Base-by-base conservation (phyloP, 2,113 vertebrate species). In the Trachemys scripta region DNA sequence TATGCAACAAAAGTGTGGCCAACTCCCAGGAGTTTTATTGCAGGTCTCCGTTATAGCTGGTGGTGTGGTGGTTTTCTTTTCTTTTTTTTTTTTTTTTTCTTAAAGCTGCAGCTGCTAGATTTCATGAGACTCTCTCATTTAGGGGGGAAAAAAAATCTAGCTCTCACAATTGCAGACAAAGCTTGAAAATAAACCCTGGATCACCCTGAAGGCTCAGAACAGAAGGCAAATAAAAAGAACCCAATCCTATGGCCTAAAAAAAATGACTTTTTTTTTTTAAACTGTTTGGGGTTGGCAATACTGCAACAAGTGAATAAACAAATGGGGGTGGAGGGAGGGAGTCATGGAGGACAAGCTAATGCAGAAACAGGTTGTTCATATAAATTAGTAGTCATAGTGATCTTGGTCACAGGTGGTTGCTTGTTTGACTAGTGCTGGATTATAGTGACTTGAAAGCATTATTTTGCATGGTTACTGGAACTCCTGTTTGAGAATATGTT, bases 171-270 rank as follows among this genome's bases (percentile, higher is more conserved):
- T 57, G 54, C 82, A 94, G 0, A 75, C 11, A 47, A 91, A 2
- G 1, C 85, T 96, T 88, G 96, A 96, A 96, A 97, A 92, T 86
- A 53, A 94, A 97, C 83, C 96, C 87, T 96, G 85, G 92, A 86
- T 87, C 45, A 87, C 65, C 85, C 81, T 84, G 72, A 88, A 91
- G 72, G 83, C 79, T 94, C 83, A 82, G 78, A 95, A 95, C 83
- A 96, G 85, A 95, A 86, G 93, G 93, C 83, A 95, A 96, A 97
- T 95, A 96, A 84, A 45, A 95, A 89, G 59, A 87, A 90, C 51
- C 54, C 83, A 95, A 80, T 42, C 76, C 90, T 72, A 38, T 95
- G 92, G 62, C 89, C 85, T 87, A 94, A 95, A 96, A 96, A 95
- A 95, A 95, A 96, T 92, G 38, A 75, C 1, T 5, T 53, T 51